Percentiles rank a stretch among this genome's conserved stretches.
These are phyloP conservation scores for Pterois miles DNA, from an alignment of 2,797 vertebrate genomes.

Conservation along the genomic window DNA sequence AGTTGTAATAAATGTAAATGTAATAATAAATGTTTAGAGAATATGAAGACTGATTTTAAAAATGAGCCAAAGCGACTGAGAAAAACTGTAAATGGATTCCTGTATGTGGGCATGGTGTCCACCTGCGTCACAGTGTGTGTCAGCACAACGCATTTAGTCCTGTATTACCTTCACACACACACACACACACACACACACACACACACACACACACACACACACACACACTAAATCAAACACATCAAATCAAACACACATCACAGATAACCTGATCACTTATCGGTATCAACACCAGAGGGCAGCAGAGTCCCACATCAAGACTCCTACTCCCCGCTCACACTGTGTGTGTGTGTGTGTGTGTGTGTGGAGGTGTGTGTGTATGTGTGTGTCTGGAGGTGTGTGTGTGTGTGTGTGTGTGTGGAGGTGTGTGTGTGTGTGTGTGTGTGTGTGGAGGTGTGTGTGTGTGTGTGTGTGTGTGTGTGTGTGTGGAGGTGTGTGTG, in stretches of 20 bases:
- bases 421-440: not conserved
- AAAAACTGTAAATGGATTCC: not conserved
- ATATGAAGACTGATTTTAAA: no score
- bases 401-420: not conserved
- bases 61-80: no score
- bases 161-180: slow-evolving; percentile 4
- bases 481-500: not conserved
- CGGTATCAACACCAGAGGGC: slow-evolving; percentile 55
- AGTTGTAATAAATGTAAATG: no score
- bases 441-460: not conserved
- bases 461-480: not conserved
- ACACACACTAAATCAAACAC: not conserved
- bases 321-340: not conserved
- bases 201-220: not conserved
- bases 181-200: not conserved
- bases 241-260: slow-evolving; percentile 2
- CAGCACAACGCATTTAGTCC: slow-evolving; percentile 37
- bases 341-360: not conserved
- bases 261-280: not conserved
- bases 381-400: no score
- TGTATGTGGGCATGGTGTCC: slow-evolving; percentile 9
- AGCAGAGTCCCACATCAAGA: slow-evolving; percentile 26
- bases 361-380: not conserved
- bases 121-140: slow-evolving; percentile 52
- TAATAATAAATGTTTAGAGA: no score